A percentile compares a stretch with the other conserved stretches of the same genome.
Evolutionary conservation across 2,797 vertebrate genomes (phyloP).

Genomic region (Dicrostonyx torquatus): DNA sequence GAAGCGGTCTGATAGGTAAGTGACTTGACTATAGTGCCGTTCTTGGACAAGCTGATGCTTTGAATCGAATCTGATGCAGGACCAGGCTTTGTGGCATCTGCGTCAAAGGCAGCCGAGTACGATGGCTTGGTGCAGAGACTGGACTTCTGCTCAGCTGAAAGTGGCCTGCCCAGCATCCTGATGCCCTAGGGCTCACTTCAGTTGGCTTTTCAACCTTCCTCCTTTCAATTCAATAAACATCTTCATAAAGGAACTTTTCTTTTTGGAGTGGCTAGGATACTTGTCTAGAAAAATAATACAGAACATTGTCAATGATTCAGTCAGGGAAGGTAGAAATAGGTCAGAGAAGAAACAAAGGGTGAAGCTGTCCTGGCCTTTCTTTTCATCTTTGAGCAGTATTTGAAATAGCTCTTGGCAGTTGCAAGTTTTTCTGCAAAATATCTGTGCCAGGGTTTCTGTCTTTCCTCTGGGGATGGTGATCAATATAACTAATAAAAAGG

Average conservation of each 20-base stretch:
- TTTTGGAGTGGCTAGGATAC: constrained; percentile 62
- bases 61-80: constrained; percentile 77
- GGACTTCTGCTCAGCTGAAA: constrained; percentile 70
- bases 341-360: constrained; percentile 60
- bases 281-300: constrained; percentile 70
- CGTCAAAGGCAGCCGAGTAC: constrained; percentile 2
- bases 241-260: constrained; percentile 78
- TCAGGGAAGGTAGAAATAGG: constrained; percentile 69
- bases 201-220: constrained; percentile 72
- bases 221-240: constrained; percentile 80
- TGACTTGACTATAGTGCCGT: constrained; percentile 65
- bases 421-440: constrained; percentile 71
- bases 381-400: constrained; percentile 68
- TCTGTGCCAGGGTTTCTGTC: constrained; percentile 69
- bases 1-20: constrained; percentile 73
- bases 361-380: constrained; percentile 55
- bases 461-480: constrained; percentile 60
- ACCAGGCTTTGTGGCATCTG: constrained; percentile 59
- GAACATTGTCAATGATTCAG: constrained; percentile 65
- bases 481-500: constrained; percentile 77
- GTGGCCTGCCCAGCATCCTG: constrained; percentile 74
- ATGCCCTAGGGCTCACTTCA: neutral
- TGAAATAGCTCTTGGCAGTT: constrained; percentile 68
- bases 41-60: constrained; percentile 78
- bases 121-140: constrained; percentile 57